These are phyloP conservation scores for Psettodes erumei DNA, from an alignment of 2,113 vertebrate species.

Conservation along the genomic window DNA sequence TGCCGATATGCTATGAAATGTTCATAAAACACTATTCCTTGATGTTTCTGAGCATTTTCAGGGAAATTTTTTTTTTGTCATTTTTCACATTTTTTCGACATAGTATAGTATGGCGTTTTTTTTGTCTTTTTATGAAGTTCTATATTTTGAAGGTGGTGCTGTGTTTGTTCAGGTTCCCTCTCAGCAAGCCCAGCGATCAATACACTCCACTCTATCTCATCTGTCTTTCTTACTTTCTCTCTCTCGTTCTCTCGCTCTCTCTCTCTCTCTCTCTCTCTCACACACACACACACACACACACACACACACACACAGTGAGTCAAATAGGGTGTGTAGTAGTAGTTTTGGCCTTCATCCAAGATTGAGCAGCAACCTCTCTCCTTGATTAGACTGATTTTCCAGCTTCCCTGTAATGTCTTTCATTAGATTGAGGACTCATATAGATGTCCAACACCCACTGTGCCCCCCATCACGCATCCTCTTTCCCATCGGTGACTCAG, in stretches of 20 bases:
- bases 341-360: conserved; percentile 55
- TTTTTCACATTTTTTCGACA: too few species aligned
- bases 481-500: neutral
- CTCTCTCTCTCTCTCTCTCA: neutral
- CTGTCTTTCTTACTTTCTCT: neutral
- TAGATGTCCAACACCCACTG: conserved; percentile 24
- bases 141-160: conserved; percentile 12
- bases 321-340: conserved; percentile 22
- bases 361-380: conserved; percentile 40
- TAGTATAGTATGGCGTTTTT: too few species aligned
- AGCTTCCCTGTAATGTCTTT: conserved; percentile 52
- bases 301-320: conserved; percentile 30
- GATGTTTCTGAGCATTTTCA: too few species aligned
- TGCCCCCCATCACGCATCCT: neutral
- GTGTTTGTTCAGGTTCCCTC: conserved; percentile 37
- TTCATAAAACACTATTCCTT: too few species aligned
- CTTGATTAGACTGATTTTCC: conserved; percentile 55
- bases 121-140: too few species aligned
- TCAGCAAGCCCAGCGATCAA: conserved; percentile 53
- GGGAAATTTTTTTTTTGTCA: too few species aligned
- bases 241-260: too few species aligned
- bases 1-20: too few species aligned
- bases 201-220: conserved; percentile 30
- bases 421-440: conserved; percentile 49
- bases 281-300: conserved; percentile 9